Evolutionary conservation across 2,888 invertebrate genomes (phyloP).

Genomic region (Megastigmus dorsalis): DNA sequence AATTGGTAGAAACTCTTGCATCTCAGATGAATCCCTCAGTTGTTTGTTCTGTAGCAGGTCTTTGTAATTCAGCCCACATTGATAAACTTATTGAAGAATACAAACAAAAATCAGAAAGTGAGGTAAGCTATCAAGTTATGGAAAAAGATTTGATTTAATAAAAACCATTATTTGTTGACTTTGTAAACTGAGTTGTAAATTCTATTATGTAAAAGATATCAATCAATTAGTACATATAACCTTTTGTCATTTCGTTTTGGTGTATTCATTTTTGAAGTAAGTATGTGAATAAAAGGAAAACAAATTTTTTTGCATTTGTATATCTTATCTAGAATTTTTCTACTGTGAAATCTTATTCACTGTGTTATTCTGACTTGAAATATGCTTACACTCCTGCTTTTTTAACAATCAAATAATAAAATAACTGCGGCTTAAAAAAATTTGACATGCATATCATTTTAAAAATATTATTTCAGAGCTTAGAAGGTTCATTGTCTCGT

Average conservation of each 20-base stretch:
- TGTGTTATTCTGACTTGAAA: conserved; percentile 10
- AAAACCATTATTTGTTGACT: too few species aligned
- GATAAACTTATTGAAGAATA: conserved; percentile 80
- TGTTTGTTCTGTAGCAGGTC: conserved; percentile 90
- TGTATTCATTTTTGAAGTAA: conserved; percentile 5
- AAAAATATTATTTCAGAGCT: conserved; percentile 23
- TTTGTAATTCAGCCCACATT: conserved; percentile 87
- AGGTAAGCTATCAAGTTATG: conserved; percentile 58
- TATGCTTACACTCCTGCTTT: too few species aligned
- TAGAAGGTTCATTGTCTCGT: conserved; percentile 60
- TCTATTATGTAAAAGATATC: conserved; percentile 8
- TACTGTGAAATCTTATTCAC: conserved; percentile 27
- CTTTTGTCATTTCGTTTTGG: conserved; percentile 14
- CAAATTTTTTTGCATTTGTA: conserved; percentile 29
- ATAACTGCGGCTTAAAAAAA: too few species aligned
- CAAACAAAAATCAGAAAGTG: conserved; percentile 55
- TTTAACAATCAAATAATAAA: too few species aligned
- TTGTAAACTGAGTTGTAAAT: not conserved
- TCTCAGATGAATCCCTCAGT: conserved; percentile 94
- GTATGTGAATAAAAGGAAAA: conserved; percentile 1
- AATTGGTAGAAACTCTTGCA: conserved; percentile 89
- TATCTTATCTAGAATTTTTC: conserved; percentile 33
- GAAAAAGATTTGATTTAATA: too few species aligned
- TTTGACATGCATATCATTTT: too few species aligned
- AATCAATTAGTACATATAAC: conserved; percentile 9